These are phyloP conservation scores for Acrobasis repandana DNA, from an alignment of 2,888 invertebrate genomes.

Conservation along the genomic window DNA sequence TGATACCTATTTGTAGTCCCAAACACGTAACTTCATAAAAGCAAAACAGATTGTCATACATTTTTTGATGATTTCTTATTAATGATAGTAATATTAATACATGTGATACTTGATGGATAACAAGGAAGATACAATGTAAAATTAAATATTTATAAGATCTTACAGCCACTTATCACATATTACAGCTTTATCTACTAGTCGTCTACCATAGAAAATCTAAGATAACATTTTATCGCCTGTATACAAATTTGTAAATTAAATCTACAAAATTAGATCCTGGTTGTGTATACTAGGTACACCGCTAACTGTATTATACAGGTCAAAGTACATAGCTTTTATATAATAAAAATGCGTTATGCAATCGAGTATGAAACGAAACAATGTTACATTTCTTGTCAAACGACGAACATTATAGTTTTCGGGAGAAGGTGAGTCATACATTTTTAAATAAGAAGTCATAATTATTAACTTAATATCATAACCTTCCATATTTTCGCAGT, in stretches of 20 bases:
- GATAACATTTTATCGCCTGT: slow-evolving; percentile 71
- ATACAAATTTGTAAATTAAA: slow-evolving; percentile 71
- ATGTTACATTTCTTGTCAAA: slow-evolving; percentile 61
- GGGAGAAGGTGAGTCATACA: slow-evolving; percentile 7
- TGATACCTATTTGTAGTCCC: slow-evolving; percentile 62
- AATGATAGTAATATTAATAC: slow-evolving; percentile 37
- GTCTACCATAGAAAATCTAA: slow-evolving; percentile 81
- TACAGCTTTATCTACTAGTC: slow-evolving; percentile 72
- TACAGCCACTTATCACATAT: slow-evolving; percentile 83
- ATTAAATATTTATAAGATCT: slow-evolving; percentile 58
- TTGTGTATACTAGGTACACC: slow-evolving; percentile 41
- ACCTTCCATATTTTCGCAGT: too few species aligned
- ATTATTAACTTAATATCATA: too few species aligned
- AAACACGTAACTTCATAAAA: slow-evolving; percentile 47
- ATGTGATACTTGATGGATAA: slow-evolving; percentile 41
- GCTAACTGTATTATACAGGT: slow-evolving; percentile 62
- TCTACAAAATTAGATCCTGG: slow-evolving; percentile 67
- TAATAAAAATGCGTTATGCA: slow-evolving; percentile 62
- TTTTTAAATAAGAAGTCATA: neutral
- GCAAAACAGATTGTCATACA: slow-evolving; percentile 48
- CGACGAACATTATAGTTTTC: slow-evolving; percentile 26
- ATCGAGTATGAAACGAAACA: slow-evolving; percentile 44
- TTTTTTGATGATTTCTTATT: slow-evolving; percentile 32
- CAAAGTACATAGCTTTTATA: slow-evolving; percentile 47
- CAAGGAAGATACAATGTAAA: slow-evolving; percentile 59